Evolutionary conservation across 2,113 vertebrate genomes (phyloP), one percentile per base, ranked within the genome.

Genomic region (Mungos mungo): DNA sequence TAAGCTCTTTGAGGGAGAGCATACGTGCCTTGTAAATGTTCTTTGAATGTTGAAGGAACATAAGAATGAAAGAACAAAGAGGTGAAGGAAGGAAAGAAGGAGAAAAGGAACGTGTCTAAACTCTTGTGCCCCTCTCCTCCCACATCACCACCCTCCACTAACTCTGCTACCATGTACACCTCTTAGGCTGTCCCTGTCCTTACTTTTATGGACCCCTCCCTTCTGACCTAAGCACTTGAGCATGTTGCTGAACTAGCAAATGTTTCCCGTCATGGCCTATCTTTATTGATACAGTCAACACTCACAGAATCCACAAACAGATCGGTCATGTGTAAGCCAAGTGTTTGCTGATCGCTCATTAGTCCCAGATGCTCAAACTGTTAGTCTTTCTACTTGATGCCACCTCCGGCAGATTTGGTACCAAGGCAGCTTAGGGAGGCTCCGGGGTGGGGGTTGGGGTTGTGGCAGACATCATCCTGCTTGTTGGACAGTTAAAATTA

Each of bases 301-400:
- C 11, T 19, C 47, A 25, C 68, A 71, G 93, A 27, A 0, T 65
- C 63, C 47, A 88, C 92, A 96, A 60, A 74, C 9, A 97, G 88
- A 98, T 95, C 52, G 19, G 84, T 6, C 76, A 81, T 33, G 41
- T 88, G 74, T 18, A 47, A 95, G 98, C 18, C 98, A 95, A 97
- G 65, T 83, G 84, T 88, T 95, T 96, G 88, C 97, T 83, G 92
- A 97, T 79, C 88, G 47, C 81, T 88, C 95, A 90, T 86, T 74
- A 50, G 80, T 86, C 57, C 93, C 96, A 94, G 94, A 95, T 35
- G 72, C 88, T 96, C 93, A n/a, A 1, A 63, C 71, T 15, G 19
- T 50, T 35, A 71, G 90, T 88, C 72, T 93, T 86, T 80, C 65
- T 41, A 31, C 57, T 90, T 71, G 90, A 95, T 21, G 47, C 41